phyloP scores from a whole-genome alignment of 2,888 invertebrate genomes.

The Rhamphomyia laevipes region DNA sequence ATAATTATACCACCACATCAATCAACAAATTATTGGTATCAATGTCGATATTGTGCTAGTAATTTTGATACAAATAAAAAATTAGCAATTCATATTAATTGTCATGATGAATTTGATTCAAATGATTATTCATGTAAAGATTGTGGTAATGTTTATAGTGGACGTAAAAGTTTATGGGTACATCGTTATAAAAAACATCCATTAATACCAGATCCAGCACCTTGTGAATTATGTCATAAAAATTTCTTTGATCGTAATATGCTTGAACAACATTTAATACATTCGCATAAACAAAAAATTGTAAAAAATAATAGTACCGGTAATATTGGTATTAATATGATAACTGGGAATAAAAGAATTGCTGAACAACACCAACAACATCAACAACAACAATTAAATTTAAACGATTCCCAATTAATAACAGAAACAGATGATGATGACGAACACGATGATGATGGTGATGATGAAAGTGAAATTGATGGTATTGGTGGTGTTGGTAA shows the following conservation, averaged over 20 bases:
- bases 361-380: slow-evolving; percentile 21
- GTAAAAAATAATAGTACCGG: no score
- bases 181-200: slow-evolving; percentile 39
- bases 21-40: slow-evolving; percentile 30
- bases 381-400: slow-evolving; percentile 4
- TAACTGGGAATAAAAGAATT: background rate
- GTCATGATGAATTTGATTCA: slow-evolving; percentile 36
- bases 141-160: slow-evolving; percentile 37
- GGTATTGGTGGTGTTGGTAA: slow-evolving; percentile 22
- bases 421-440: no score
- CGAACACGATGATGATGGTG: slow-evolving; percentile 21
- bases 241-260: slow-evolving; percentile 36
- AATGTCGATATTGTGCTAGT: slow-evolving; percentile 38
- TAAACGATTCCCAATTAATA: background rate
- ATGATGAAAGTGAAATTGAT: slow-evolving; percentile 10
- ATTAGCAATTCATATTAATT: slow-evolving; percentile 37
- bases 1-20: slow-evolving; percentile 14
- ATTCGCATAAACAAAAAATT: slow-evolving; percentile 6
- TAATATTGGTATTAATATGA: no score
- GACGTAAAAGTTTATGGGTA: slow-evolving; percentile 38
- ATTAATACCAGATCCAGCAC: slow-evolving; percentile 33
- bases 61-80: slow-evolving; percentile 38
- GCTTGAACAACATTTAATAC: slow-evolving; percentile 31
- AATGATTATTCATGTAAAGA: slow-evolving; percentile 38
- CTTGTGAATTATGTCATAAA: slow-evolving; percentile 35